Evolutionary conservation across 2,888 invertebrate genomes (phyloP), one percentile per base, ranked within the genome.

Genomic region (Athripsodes cinereus): DNA sequence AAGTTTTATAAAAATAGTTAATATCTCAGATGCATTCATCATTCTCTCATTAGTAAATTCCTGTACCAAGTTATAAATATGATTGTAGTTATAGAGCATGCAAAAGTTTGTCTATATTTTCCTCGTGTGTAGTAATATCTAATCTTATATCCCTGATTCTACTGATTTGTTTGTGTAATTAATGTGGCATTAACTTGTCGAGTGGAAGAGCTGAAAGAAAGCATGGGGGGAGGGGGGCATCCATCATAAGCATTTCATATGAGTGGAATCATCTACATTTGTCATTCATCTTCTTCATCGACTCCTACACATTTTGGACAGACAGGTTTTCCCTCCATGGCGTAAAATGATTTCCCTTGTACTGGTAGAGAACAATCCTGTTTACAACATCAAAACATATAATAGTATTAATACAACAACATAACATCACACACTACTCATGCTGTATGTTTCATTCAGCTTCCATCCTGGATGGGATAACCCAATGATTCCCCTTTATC

Each of bases 301-400:
- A 90, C 90, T 69, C 94, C 94, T 72, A 90, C 91, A 79, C 94
- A 94, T 77, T 86, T 85, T 58, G 92, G 93, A 81, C 96, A 97
- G 71, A 96, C 95, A 44, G 96, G 96, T 75, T 93, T 90, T 69
- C 94, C 94, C 79, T 96, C 96, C 85, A 95, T 92, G 67, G 95
- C 95, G 80, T 95, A 96, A 83, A 96, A 96, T 63, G 94, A 94
- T 75, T 94, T 94, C 71, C 95, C 94, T 75, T 90, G 90, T 66
- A 96, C 94, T 65, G 94, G 79, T 70, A 86, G 84, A 82, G 91
- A 92, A 83, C 96, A 97, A 75, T 96, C 96, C 96, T 96, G 81
- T 71, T 70, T 70, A 67, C 71, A 71, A 70, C 60, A 65, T 66
- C 70, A 71, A 69, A 64, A 21, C 53, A 60, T 21, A 59, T 6